These are phyloP conservation scores for Heliothis peltigera DNA, from an alignment of 2,888 invertebrate genomes.

Conservation along the genomic window DNA sequence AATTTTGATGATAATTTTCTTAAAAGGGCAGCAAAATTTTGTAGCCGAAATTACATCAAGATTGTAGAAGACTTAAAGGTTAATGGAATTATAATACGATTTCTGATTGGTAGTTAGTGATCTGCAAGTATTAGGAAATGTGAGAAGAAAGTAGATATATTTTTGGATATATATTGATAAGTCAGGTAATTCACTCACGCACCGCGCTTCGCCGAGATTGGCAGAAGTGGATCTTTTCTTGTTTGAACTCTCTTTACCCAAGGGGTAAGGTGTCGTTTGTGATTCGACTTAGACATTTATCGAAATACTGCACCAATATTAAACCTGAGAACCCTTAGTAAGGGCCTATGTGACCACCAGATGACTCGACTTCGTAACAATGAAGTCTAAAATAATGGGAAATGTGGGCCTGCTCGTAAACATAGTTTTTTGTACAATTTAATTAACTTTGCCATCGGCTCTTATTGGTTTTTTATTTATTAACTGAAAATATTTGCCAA, in stretches of 20 bases:
- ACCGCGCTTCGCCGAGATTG: too few species aligned
- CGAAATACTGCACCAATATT: neutral
- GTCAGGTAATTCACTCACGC: too few species aligned
- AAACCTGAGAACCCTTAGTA: constrained; percentile 35
- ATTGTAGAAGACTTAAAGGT: neutral
- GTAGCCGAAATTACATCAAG: neutral
- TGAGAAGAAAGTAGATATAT: too few species aligned
- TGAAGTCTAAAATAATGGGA: constrained; percentile 60
- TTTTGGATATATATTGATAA: too few species aligned
- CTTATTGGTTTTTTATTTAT: constrained; percentile 54
- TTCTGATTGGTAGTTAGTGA: neutral
- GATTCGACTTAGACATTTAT: too few species aligned
- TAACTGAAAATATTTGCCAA: too few species aligned
- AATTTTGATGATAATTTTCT: neutral
- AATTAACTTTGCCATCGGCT: constrained; percentile 61
- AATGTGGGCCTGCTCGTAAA: constrained; percentile 57
- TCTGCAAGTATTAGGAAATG: too few species aligned
- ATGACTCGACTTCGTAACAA: constrained; percentile 49
- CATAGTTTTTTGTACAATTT: constrained; percentile 55
- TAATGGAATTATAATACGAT: neutral
- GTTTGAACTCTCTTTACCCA: too few species aligned
- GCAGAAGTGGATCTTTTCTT: too few species aligned
- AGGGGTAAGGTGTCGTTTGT: too few species aligned
- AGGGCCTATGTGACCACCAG: constrained; percentile 38
- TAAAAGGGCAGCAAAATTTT: neutral